Base-by-base conservation (phyloP, 2,113 vertebrate species). In the Xenopus borealis region DNA sequence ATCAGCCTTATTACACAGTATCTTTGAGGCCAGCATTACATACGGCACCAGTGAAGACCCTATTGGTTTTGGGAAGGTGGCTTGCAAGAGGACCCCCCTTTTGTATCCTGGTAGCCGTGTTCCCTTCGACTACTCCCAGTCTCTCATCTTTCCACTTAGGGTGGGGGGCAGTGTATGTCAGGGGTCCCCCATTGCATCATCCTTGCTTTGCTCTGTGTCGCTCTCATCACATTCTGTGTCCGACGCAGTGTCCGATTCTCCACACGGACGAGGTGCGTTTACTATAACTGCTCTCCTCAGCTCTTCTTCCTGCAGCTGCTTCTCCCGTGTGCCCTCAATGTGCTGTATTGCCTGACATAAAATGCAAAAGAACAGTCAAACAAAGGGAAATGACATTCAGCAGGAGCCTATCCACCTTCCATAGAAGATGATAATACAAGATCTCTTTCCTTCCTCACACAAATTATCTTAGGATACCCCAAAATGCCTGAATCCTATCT, bases 281-380 rank as follows among this genome's bases (percentile, higher is more conserved):
- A 99, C 95, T 0, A 99, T 99, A 68, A 99, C 97, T 0, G 91
- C 96, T 2, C 94, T 87, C 44, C 97, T 86, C 88, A 94, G 92
- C 81, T 97, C 95, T 50, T 98, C 95, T 18, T 85, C 83, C 44
- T 92, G 79, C 82, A 87, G 76, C 83, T 88, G 92, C 81, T 93
- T 93, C 69, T 94, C 95, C 82, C 94, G 96, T 7, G 94, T 98
- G 79, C 97, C 96, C 86, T 99, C 97, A 1, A 99, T 99, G 91
- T 98, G 97, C 88, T 99, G 97, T 88, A 99, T 99, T 0, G 97
- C 97, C 97, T 98, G 23, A 27, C 23, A 27, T 27, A n/a, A 46
- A 0, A 0, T 50, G 4, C 1, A 50, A 50, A 50, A 3, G 23
- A 27, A 40, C 33, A 7, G 23, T 27, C 23, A 27, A 1, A 27